A percentile compares a stretch with the other conserved stretches of the same genome.
These are phyloP conservation scores for Tiphia femorata DNA, from an alignment of 2,888 invertebrate genomes.

Conservation along the genomic window DNA sequence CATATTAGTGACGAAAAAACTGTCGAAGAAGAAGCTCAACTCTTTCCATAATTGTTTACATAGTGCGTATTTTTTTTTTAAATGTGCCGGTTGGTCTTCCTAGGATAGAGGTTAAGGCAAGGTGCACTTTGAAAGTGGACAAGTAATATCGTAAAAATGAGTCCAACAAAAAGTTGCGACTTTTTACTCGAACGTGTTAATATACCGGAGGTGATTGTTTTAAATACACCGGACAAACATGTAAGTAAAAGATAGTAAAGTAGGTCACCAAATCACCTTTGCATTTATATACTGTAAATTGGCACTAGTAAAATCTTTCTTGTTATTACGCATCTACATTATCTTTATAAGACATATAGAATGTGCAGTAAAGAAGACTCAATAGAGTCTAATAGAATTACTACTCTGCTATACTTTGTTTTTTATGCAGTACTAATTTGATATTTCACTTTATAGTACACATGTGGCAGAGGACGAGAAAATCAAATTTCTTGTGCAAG, in stretches of 20 bases:
- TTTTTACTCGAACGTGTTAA: slow-evolving; percentile 33
- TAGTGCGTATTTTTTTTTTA: too few relatives aligned
- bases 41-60: too few relatives aligned
- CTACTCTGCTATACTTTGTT: background rate
- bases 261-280: too few relatives aligned
- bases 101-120: background rate
- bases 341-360: too few relatives aligned
- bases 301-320: background rate
- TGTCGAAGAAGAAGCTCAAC: too few relatives aligned
- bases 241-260: too few relatives aligned
- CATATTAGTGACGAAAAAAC: too few relatives aligned
- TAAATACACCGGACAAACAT: slow-evolving; percentile 18
- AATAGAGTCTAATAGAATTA: too few relatives aligned
- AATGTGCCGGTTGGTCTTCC: too few relatives aligned
- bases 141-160: slow-evolving; percentile 18
- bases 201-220: background rate
- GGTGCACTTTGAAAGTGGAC: background rate
- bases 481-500: slow-evolving; percentile 52
- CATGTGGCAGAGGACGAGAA: slow-evolving; percentile 53
- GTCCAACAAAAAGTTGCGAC: background rate
- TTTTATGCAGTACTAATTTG: background rate
- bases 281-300: background rate
- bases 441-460: slow-evolving; percentile 46
- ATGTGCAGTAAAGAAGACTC: too few relatives aligned
- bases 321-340: too few relatives aligned